These are phyloP conservation scores for Isoperla grammatica DNA, from an alignment of 2,888 invertebrate genomes.

Conservation along the genomic window DNA sequence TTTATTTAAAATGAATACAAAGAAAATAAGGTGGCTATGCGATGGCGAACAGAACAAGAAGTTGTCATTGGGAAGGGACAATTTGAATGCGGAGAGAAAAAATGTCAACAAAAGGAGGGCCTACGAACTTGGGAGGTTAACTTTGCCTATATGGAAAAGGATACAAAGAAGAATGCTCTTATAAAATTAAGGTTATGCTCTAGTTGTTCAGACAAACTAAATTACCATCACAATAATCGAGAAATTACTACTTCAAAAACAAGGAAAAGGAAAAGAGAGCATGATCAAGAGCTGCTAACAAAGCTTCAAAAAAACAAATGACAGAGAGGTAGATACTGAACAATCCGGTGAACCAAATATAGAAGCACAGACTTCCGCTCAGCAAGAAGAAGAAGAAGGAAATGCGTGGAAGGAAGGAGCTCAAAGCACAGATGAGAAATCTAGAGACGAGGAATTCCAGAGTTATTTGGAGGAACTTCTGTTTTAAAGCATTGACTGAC, in stretches of 20 bases:
- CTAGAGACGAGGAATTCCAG: conserved; percentile 90
- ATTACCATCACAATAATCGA: conserved; percentile 78
- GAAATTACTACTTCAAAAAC: conserved; percentile 54
- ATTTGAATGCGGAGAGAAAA: conserved; percentile 87
- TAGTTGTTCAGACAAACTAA: conserved; percentile 83
- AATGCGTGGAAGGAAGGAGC: conserved; percentile 46
- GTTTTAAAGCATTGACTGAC: conserved; percentile 38
- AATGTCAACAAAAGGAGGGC: conserved; percentile 57
- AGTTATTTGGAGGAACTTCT: conserved; percentile 78
- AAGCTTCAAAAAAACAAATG: conserved; percentile 24
- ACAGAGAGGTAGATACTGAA: conserved; percentile 36
- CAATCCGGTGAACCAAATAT: not conserved
- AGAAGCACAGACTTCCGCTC: no score
- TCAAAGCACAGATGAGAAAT: conserved; percentile 57
- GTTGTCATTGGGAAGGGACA: conserved; percentile 91
- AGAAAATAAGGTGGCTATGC: conserved; percentile 90
- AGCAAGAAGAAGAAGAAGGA: conserved; percentile 23
- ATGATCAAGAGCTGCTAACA: conserved; percentile 21
- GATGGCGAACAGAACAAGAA: conserved; percentile 94
- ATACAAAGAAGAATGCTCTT: conserved; percentile 84
- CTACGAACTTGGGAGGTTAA: conserved; percentile 97
- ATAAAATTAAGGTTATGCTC: conserved; percentile 90
- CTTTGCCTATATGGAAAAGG: conserved; percentile 86
- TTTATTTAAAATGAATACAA: no score
- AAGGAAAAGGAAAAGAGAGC: conserved; percentile 21